Evolutionary conservation across 1,140 invertebrate genomes (phyloP), one percentile per base, ranked within the genome.

Genomic region (Cylas formicarius): DNA sequence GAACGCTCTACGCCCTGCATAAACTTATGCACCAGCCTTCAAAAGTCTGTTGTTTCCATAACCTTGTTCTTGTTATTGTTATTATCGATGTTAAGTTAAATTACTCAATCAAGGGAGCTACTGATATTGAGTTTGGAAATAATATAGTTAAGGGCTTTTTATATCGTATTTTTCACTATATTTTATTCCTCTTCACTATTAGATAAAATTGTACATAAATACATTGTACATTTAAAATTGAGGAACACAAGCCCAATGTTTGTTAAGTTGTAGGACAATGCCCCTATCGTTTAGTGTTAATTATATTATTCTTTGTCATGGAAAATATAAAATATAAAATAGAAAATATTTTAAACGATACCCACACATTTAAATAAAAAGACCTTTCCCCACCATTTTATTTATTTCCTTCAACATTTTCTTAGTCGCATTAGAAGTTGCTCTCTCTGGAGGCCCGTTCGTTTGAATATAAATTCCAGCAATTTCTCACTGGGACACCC

Each of bases 241-340:
- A 4, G 27, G 16, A 28, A 28, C 16, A 11, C 2, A 11, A 5
- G 16, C 16, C 16, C 16, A 28, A n/a, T 28, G 5, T 28, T 28
- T 11, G 5, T 14, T 28, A 5, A 3, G 16, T 28, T n/a, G 16
- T 28, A 28, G 2, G 5, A 2, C 5, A 14, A 11, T n/a, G 16
- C 11, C 16, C 27, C 11, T 28, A 28, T 11, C 16, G 6, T 14
- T 5, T n/a, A 26, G n/a, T 26, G n/a, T 9, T 26, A 26, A 26
- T 26, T 9, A 26, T 26, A 26, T 26, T 26, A 8, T 26, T 26
- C n/a, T 26, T 26, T 26, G 24, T 26, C 16, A 28, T 28, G 27
- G 27, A n/a, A 5, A 11, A n/a, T 28, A 28, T 28, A 28, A n/a
- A 11, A 4, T 28, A 11, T n/a, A n/a, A n/a, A n/a, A n/a, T n/a